Percentiles rank a stretch among this genome's conserved stretches.
These are phyloP conservation scores for Halocynthia roretzi DNA, from an alignment of 23 tunicate species.

Conservation along the genomic window DNA sequence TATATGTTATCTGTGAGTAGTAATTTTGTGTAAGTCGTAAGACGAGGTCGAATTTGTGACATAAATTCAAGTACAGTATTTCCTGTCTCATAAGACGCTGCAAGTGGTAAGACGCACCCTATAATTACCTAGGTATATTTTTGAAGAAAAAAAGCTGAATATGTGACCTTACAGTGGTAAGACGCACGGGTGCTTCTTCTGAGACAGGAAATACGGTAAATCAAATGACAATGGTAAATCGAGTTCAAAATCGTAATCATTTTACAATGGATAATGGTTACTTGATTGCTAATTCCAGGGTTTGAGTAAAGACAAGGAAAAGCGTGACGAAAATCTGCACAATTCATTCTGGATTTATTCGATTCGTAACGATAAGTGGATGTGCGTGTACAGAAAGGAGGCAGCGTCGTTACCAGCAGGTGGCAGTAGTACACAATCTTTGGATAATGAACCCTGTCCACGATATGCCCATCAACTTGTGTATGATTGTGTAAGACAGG, in stretches of 20 bases:
- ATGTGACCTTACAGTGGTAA: too few relatives aligned
- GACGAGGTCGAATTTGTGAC: neutral
- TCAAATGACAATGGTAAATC: too few relatives aligned
- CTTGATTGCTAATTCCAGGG: conserved; percentile 46
- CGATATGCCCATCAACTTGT: conserved; percentile 90
- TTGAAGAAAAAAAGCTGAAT: too few relatives aligned
- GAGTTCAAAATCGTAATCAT: too few relatives aligned
- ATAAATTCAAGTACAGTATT: neutral
- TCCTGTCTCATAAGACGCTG: neutral
- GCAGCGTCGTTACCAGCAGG: neutral
- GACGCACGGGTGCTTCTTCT: too few relatives aligned
- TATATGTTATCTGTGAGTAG: conserved; percentile 64
- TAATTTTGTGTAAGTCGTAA: neutral
- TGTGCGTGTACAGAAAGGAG: conserved; percentile 56
- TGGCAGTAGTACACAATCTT: neutral
- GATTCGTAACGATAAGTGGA: conserved; percentile 50
- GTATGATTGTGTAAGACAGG: conserved; percentile 49
- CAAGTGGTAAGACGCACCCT: too few relatives aligned
- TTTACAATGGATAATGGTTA: too few relatives aligned
- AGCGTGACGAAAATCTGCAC: conserved; percentile 82
- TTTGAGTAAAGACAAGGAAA: conserved; percentile 68
- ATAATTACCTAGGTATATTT: neutral
- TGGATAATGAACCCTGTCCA: conserved; percentile 55
- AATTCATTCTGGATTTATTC: conserved; percentile 75
- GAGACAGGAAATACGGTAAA: too few relatives aligned